Percentiles rank a stretch among this genome's conserved stretches.
These are phyloP conservation scores for Campoplex nolae DNA, from an alignment of 2,888 invertebrate species.

Conservation along the genomic window DNA sequence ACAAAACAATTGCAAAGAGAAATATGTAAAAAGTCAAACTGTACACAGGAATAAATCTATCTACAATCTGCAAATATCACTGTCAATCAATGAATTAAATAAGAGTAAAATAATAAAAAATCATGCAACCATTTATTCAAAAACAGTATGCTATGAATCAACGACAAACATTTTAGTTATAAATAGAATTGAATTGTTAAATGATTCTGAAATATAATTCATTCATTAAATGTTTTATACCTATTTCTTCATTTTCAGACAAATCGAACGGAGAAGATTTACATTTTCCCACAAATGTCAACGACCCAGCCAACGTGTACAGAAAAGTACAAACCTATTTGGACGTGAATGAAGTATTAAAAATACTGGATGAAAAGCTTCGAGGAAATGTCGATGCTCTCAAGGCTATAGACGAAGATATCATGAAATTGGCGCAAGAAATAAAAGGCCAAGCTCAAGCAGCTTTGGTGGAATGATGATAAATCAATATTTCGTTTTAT, in stretches of 20 bases:
- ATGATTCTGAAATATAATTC: slow-evolving; percentile 44
- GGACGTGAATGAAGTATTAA: slow-evolving; percentile 80
- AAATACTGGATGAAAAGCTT: slow-evolving; percentile 77
- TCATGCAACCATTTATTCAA: background rate
- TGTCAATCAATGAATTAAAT: no score
- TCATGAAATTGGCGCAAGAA: slow-evolving; percentile 81
- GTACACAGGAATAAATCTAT: no score
- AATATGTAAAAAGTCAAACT: no score
- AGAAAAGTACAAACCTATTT: slow-evolving; percentile 80
- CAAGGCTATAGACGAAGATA: slow-evolving; percentile 77
- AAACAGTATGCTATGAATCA: slow-evolving; percentile 37
- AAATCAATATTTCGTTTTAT: slow-evolving; percentile 37
- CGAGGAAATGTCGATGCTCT: slow-evolving; percentile 77
- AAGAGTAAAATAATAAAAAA: background rate
- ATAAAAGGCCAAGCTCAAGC: slow-evolving; percentile 83
- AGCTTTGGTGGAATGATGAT: slow-evolving; percentile 77
- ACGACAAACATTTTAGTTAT: no score
- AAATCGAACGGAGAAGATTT: slow-evolving; percentile 79
- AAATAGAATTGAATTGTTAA: background rate
- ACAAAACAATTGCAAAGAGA: no score
- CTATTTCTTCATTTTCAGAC: slow-evolving; percentile 80
- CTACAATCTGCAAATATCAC: no score
- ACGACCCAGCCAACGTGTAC: slow-evolving; percentile 77
- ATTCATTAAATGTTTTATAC: slow-evolving; percentile 41
- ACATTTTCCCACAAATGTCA: slow-evolving; percentile 68